Evolutionary conservation across 2,797 vertebrate genomes (phyloP).

Genomic region (Eidolon dupreanum): DNA sequence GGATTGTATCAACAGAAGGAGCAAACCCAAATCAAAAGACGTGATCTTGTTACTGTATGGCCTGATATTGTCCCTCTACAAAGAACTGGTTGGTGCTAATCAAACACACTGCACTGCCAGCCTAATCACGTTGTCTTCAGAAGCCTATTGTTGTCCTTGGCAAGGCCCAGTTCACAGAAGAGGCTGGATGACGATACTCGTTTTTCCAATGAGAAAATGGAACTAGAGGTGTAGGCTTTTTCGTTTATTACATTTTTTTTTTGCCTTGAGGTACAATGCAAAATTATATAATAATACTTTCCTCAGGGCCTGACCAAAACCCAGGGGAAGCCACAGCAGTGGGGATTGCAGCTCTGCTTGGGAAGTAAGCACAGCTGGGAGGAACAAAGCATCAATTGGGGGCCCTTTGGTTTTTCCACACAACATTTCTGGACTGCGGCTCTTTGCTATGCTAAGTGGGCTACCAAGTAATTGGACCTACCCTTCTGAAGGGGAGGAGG

Average conservation of each 20-base stretch:
- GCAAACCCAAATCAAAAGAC: slow-evolving; percentile 58
- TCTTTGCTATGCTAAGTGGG: slow-evolving; percentile 77
- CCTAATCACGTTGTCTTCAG: slow-evolving; percentile 69
- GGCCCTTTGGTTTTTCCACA: slow-evolving; percentile 61
- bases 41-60: slow-evolving; percentile 70
- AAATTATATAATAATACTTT: slow-evolving; percentile 60
- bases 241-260: not conserved
- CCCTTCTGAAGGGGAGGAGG: slow-evolving; percentile 37
- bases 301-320: not conserved
- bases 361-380: slow-evolving; percentile 69
- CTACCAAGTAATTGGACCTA: slow-evolving; percentile 71
- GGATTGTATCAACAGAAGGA: slow-evolving; percentile 61
- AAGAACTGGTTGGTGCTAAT: slow-evolving; percentile 73
- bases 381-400: slow-evolving; percentile 68
- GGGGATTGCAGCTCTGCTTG: slow-evolving; percentile 26
- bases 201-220: slow-evolving; percentile 59
- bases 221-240: slow-evolving; percentile 46
- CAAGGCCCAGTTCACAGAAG: slow-evolving; percentile 56
- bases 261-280: slow-evolving; percentile 28
- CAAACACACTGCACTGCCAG: slow-evolving; percentile 58
- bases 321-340: not conserved
- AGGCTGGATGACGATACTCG: not conserved
- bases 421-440: slow-evolving; percentile 62
- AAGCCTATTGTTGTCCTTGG: slow-evolving; percentile 62
- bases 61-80: slow-evolving; percentile 65